Evolutionary conservation across 2,797 vertebrate genomes (phyloP), one percentile per base, ranked within the genome.

Genomic region (Phylloscopus collybita): DNA sequence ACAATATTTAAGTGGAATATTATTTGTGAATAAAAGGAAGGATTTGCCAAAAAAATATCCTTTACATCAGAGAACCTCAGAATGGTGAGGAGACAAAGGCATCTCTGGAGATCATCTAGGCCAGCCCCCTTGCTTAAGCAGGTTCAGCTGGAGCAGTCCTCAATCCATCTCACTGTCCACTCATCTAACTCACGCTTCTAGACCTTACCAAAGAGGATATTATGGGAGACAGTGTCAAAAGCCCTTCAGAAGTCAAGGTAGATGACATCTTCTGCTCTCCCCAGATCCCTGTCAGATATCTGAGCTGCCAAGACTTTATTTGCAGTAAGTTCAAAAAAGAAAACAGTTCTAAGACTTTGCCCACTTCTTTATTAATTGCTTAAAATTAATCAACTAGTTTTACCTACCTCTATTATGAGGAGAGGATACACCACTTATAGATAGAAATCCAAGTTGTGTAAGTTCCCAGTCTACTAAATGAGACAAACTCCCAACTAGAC

Each of bases 61-160:
- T 80, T 81, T 21, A 23, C 6, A 15, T 62, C 18, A 42, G 26
- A 61, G 42, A 49, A 61, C 29, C 40, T 34, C 16, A 40, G 11
- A 66, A 60, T 9, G 3, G 12, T 61, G 42, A 13, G 22, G 7
- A 10, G 44, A 44, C 0, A 0, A 56, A 56, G 16, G 9, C 42
- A 10, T 21, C 30, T 49, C 61, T 54, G 47, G 30, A 61, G 40
- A 32, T 36, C 47, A 54, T 8, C 30, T 23, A 36, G 36, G 22
- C 21, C 34, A 67, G 13, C 1, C 1, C 3, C 10, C 3, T 5
- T 61, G 26, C 7, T 61, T 16, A 67, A 61, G 18, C 17, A 61
- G 17, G 26, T 34, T 67, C 54, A 20, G 6, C 6, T 32, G 22
- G 30, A 49, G 15, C 18, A 67, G 30, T 54, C 42, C 21, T 32